Conservation (phyloP, 2,113 vertebrate genomes). For the Cebus imitator region DNA sequence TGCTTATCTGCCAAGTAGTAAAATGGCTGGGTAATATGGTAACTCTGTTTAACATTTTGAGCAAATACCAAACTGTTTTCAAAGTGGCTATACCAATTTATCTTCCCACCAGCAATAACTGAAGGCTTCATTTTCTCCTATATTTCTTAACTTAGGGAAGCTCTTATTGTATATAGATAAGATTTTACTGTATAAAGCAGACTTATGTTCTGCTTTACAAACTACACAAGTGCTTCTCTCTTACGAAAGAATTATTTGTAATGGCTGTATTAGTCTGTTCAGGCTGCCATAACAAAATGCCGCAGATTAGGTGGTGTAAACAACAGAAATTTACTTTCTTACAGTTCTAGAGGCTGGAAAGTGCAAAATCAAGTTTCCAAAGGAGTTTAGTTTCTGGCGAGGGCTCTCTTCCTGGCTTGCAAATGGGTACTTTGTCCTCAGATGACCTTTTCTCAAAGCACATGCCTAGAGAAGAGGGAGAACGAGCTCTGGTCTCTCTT, state of each 20-base stretch:
- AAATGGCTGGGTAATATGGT: neutral
- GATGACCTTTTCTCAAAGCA: neutral
- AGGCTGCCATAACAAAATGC: neutral
- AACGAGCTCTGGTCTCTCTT: neutral
- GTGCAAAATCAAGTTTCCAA: neutral
- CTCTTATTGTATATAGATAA: neutral
- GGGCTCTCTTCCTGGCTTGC: neutral
- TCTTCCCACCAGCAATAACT: neutral
- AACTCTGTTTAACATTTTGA: slow-evolving; percentile 12
- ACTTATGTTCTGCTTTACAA: neutral
- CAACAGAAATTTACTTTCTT: neutral
- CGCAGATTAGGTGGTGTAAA: neutral
- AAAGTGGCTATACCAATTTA: slow-evolving; percentile 1
- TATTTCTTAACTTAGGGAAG: slow-evolving; percentile 24
- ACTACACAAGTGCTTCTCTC: neutral
- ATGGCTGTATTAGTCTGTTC: neutral
- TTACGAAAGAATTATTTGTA: slow-evolving; percentile 22
- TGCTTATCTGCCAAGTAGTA: neutral
- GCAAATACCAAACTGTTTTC: neutral
- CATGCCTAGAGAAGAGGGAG: neutral
- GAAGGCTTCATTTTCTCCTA: neutral
- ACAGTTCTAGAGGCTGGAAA: neutral
- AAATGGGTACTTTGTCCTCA: neutral
- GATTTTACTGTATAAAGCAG: neutral
- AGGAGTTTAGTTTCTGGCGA: neutral